Evolutionary conservation across 2,888 invertebrate genomes (phyloP).

Genomic region (Cephonodes hylas): DNA sequence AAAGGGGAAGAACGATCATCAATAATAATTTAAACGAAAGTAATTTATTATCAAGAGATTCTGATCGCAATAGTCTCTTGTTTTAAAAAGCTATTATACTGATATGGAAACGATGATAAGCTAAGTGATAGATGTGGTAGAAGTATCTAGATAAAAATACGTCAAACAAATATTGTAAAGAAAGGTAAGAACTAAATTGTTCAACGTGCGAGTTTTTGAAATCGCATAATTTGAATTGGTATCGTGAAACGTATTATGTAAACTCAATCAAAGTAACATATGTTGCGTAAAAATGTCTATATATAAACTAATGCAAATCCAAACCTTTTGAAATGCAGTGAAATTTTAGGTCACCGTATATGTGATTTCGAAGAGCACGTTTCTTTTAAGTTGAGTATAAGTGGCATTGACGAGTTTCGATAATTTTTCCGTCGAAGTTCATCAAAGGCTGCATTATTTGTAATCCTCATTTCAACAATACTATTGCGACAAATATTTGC

Average conservation of each 20-base stretch:
- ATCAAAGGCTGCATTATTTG: too few relatives aligned
- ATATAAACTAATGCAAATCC: slow-evolving; percentile 11
- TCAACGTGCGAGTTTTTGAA: background rate
- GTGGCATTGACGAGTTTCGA: background rate
- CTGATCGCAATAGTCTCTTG: slow-evolving; percentile 40
- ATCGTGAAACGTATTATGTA: slow-evolving; percentile 8
- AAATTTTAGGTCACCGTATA: slow-evolving; percentile 16
- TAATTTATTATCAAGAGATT: slow-evolving; percentile 40
- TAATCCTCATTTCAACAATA: too few relatives aligned
- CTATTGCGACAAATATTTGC: too few relatives aligned
- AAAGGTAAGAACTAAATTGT: background rate
- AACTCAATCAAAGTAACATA: slow-evolving; percentile 9
- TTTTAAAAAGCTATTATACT: slow-evolving; percentile 35
- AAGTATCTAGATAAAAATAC: too few relatives aligned
- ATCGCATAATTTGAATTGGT: slow-evolving; percentile 1
- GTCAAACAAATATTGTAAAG: too few relatives aligned
- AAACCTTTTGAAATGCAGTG: slow-evolving; percentile 13
- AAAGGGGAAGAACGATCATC: slow-evolving; percentile 29
- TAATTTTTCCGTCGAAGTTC: too few relatives aligned
- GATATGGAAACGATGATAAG: background rate
- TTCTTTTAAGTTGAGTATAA: background rate
- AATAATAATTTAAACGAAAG: slow-evolving; percentile 48
- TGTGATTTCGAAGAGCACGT: slow-evolving; percentile 5
- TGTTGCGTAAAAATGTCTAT: slow-evolving; percentile 10
- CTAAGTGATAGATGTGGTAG: background rate